phyloP scores from a whole-genome alignment of 2,888 invertebrate species.

The Ophioninae sp. region DNA sequence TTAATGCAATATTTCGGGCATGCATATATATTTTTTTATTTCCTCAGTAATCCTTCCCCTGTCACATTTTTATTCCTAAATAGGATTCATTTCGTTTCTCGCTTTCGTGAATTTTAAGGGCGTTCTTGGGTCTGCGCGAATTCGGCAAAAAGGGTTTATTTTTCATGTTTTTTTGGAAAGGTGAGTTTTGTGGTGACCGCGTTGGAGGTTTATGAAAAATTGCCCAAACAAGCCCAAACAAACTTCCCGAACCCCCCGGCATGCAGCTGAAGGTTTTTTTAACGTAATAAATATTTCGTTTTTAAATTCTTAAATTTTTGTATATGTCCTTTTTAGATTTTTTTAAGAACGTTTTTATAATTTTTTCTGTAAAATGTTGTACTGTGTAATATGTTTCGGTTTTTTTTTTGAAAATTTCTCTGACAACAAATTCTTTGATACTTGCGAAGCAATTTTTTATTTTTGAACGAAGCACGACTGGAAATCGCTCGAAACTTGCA shows the following conservation, averaged over 20 bases:
- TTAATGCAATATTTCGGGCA: no score
- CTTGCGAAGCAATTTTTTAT: conserved; percentile 31
- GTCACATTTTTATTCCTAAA: background rate
- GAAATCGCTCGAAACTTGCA: conserved; percentile 20
- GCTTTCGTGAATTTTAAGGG: background rate
- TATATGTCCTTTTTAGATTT: no score
- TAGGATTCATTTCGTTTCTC: background rate
- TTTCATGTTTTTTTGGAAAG: background rate
- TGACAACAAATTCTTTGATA: background rate
- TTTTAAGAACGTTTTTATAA: no score
- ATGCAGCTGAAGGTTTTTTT: no score
- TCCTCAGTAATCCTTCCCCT: background rate
- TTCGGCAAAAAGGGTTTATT: background rate
- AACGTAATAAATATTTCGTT: no score
- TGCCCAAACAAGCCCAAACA: no score
- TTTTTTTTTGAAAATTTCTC: background rate
- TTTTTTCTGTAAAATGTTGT: no score
- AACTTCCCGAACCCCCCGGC: no score
- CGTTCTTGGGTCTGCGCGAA: background rate
- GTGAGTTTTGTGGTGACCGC: background rate
- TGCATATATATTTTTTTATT: background rate
- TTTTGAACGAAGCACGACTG: conserved; percentile 25
- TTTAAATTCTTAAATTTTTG: no score
- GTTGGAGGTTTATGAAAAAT: no score
- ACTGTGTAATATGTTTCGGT: background rate